Conservation (phyloP, 2,113 vertebrate species). For the Phalacrocorax brasilianus region DNA sequence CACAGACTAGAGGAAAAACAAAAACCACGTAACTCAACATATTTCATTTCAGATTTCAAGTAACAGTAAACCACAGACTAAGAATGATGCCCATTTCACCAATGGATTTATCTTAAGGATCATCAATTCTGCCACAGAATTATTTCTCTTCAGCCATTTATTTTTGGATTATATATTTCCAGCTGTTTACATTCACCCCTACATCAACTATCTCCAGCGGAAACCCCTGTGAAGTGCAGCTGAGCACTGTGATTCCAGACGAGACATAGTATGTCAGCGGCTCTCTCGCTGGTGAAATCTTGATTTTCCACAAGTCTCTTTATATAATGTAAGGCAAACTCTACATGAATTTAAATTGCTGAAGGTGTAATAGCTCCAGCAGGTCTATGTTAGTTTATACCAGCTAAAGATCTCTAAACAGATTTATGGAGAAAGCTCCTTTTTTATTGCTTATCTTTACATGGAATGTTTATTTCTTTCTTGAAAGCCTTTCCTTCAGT, state of each 20-base stretch:
- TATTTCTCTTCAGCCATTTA: background rate
- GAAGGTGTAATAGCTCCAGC: background rate
- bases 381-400: background rate
- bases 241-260: background rate
- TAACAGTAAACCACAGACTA: slow-evolving; percentile 12
- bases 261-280: background rate
- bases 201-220: background rate
- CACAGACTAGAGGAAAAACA: background rate
- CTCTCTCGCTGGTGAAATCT: background rate
- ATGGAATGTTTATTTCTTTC: background rate
- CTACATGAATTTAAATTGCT: background rate
- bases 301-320: background rate
- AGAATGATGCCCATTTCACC: background rate
- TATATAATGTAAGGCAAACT: background rate
- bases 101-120: background rate
- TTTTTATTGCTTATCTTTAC: slow-evolving; percentile 37
- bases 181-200: background rate
- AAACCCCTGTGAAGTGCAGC: background rate
- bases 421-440: background rate
- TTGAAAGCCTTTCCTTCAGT: background rate
- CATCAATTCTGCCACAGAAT: background rate
- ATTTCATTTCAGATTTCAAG: slow-evolving; percentile 27
- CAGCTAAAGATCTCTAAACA: background rate
- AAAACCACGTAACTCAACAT: background rate
- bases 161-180: background rate